Percentiles rank a stretch among this genome's conserved stretches.
Evolutionary conservation across 2,888 invertebrate genomes (phyloP).

Genomic region (Lissonota sp.): DNA sequence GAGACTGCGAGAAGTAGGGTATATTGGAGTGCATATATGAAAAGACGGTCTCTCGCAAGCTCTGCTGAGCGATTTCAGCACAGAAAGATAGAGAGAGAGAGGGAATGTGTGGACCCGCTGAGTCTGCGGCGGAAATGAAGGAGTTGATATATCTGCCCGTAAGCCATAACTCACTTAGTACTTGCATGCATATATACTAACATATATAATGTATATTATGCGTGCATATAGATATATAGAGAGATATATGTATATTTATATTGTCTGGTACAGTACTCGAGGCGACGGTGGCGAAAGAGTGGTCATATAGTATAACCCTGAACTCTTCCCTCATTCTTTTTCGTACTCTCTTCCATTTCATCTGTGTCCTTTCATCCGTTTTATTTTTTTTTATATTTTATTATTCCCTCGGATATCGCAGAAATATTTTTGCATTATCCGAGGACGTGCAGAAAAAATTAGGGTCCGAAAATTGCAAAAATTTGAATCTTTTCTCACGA

Average conservation of each 20-base stretch:
- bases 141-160: constrained; percentile 81
- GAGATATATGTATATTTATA: constrained; percentile 16
- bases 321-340: constrained; percentile 42
- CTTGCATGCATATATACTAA: constrained; percentile 64
- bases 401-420: constrained; percentile 1
- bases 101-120: constrained; percentile 67
- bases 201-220: constrained; percentile 45
- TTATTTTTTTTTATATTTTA: constrained; percentile 2
- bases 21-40: constrained; percentile 33
- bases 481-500: too few relatives aligned
- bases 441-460: background rate
- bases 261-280: constrained; percentile 38
- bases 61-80: constrained; percentile 52
- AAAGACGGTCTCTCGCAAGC: constrained; percentile 56
- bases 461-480: too few relatives aligned
- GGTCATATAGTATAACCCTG: constrained; percentile 44
- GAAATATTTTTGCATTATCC: constrained; percentile 9
- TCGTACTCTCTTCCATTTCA: constrained; percentile 22
- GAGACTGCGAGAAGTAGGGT: constrained; percentile 7
- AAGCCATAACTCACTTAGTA: constrained; percentile 82
- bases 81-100: constrained; percentile 2
- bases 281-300: constrained; percentile 53
- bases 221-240: constrained; percentile 3
- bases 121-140: constrained; percentile 82
- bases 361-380: background rate